These are phyloP conservation scores for Drosophila sulfurigaster DNA, from an alignment of 1,140 invertebrate genomes.

Conservation along the genomic window DNA sequence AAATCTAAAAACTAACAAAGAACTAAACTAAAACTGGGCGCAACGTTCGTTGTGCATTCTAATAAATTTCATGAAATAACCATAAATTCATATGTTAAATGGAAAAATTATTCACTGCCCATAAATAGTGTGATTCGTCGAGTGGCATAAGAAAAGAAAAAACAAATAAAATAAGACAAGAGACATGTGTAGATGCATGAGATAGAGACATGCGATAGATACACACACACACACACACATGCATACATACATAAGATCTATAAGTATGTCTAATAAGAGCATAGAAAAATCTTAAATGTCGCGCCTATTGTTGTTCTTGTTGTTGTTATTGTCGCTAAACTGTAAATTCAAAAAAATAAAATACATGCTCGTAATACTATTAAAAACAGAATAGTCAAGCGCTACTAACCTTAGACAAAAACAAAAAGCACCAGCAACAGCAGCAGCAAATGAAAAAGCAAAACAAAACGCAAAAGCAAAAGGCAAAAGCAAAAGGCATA, in stretches of 20 bases:
- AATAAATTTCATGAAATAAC: slow-evolving; percentile 70
- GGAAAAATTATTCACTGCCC: slow-evolving; percentile 66
- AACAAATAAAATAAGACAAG: slow-evolving; percentile 15
- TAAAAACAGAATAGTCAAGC: slow-evolving; percentile 61
- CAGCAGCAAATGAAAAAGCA: slow-evolving; percentile 24
- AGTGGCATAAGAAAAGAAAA: slow-evolving; percentile 54
- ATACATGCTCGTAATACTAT: slow-evolving; percentile 34
- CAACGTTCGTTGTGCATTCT: slow-evolving; percentile 67
- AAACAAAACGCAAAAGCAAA: slow-evolving; percentile 43
- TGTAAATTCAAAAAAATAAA: slow-evolving; percentile 61
- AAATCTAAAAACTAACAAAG: slow-evolving; percentile 37
- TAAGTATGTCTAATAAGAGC: slow-evolving; percentile 47
- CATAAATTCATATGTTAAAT: slow-evolving; percentile 74
- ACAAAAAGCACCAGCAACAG: slow-evolving; percentile 35
- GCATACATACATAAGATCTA: slow-evolving; percentile 15
- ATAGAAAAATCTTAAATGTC: slow-evolving; percentile 59
- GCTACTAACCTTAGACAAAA: slow-evolving; percentile 59
- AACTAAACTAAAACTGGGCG: slow-evolving; percentile 12
- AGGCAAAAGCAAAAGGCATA: slow-evolving; percentile 57
- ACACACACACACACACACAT: neutral
- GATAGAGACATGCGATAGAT: slow-evolving; percentile 48
- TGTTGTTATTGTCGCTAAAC: slow-evolving; percentile 60
- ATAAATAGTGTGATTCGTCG: slow-evolving; percentile 69
- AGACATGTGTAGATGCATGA: slow-evolving; percentile 47
- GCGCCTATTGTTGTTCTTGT: slow-evolving; percentile 33